Conservation (phyloP, 35 echinoderm and acorn worm species). For the Nesometra sesokonis region DNA sequence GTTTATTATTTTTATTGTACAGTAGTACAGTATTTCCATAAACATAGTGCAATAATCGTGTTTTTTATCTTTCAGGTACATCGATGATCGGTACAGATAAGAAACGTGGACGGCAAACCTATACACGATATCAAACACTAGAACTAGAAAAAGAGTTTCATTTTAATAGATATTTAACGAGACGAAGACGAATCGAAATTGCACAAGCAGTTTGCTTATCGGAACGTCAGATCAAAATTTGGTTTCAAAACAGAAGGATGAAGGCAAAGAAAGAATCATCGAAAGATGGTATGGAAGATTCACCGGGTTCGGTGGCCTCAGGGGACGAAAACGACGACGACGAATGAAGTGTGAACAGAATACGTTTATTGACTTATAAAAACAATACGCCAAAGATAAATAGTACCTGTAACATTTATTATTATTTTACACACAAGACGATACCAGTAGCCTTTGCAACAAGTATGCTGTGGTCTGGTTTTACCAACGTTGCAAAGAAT, state of each 20-base stretch:
- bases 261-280: constrained; percentile 80
- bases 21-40: background rate
- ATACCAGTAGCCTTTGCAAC: no score
- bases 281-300: constrained; percentile 16
- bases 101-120: constrained; percentile 64
- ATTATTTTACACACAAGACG: no score
- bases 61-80: background rate
- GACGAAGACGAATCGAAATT: constrained; percentile 80
- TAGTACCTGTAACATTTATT: no score
- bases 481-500: no score
- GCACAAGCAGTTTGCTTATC: constrained; percentile 73
- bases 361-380: background rate
- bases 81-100: background rate
- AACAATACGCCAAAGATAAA: no score
- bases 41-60: no score
- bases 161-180: constrained; percentile 84
- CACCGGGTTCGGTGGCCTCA: background rate
- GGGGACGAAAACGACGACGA: background rate
- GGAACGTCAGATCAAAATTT: constrained; percentile 96
- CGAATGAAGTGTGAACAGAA: background rate
- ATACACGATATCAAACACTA: constrained; percentile 72
- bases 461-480: no score
- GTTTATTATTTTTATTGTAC: no score
- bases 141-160: constrained; percentile 95
- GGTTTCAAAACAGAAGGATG: constrained; percentile 98